A percentile compares a stretch with the other conserved stretches of the same genome.
These are phyloP conservation scores for Thermophis baileyi DNA, from an alignment of 2,113 vertebrate species.

Conservation along the genomic window DNA sequence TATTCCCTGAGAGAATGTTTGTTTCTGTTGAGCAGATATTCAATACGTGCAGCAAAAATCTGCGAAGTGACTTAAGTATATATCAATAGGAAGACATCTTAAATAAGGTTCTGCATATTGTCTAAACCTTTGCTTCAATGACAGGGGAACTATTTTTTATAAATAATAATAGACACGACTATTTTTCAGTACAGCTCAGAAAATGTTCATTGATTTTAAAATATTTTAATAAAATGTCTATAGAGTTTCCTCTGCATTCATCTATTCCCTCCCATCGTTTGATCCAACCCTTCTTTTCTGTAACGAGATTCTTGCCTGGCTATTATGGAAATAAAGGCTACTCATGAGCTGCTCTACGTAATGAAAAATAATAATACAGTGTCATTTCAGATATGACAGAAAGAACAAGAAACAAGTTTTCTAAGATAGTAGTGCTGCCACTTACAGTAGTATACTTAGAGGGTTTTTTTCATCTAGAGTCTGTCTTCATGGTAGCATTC, in stretches of 20 bases:
- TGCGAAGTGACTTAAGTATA: conserved; percentile 38
- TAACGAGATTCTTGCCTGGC: neutral
- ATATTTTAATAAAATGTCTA: conserved; percentile 1
- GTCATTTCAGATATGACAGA: neutral
- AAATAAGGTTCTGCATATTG: neutral
- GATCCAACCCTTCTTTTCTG: neutral
- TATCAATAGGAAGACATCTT: conserved; percentile 47
- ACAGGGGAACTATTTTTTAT: conserved; percentile 14
- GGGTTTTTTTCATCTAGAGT: neutral
- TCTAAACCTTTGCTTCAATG: conserved; percentile 21
- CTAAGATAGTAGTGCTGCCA: neutral
- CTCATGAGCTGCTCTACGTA: neutral
- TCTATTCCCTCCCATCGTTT: no score
- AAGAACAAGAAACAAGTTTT: neutral
- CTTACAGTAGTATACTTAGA: neutral
- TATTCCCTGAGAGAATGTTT: conserved; percentile 52
- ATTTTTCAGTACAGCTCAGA: conserved; percentile 18
- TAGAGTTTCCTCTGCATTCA: neutral
- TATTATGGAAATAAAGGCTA: neutral
- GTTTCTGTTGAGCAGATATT: conserved; percentile 55
- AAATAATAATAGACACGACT: conserved; percentile 20
- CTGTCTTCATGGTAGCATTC: neutral
- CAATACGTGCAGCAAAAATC: conserved; percentile 21
- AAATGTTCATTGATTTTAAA: conserved; percentile 3
- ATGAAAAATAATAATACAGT: neutral